A percentile compares a stretch with the other conserved stretches of the same genome.
Evolutionary conservation across 2,113 vertebrate species (phyloP).

Genomic region (Cettia cetti): DNA sequence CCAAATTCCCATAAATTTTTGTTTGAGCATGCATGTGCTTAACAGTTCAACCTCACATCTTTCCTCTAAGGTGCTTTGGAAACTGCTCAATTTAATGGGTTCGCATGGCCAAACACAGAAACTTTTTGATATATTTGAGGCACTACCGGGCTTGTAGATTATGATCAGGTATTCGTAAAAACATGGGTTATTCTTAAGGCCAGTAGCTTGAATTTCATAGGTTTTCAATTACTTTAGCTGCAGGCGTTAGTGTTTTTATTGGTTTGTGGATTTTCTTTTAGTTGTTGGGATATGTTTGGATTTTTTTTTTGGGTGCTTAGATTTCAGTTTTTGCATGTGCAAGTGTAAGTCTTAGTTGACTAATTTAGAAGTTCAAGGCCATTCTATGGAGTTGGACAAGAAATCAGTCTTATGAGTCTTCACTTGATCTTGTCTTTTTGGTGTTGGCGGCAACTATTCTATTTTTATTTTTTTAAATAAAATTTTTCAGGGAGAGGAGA

Average conservation of each 20-base stretch:
- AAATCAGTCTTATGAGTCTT: background rate
- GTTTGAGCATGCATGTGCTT: background rate
- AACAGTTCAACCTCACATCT: background rate
- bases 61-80: background rate
- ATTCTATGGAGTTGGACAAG: background rate
- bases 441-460: background rate
- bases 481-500: background rate
- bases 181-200: background rate
- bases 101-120: background rate
- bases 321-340: background rate
- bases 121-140: background rate
- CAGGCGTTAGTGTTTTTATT: background rate
- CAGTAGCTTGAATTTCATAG: background rate
- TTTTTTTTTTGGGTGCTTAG: background rate
- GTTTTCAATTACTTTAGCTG: background rate
- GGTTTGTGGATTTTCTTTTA: background rate
- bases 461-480: too few species aligned
- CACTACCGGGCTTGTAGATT: background rate
- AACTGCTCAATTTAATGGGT: background rate
- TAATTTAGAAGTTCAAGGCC: background rate
- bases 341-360: background rate
- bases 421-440: background rate
- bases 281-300: background rate
- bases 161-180: background rate
- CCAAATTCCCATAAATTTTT: background rate